phyloP scores from a whole-genome alignment of 2,888 invertebrate genomes.

The Candidula unifasciata region DNA sequence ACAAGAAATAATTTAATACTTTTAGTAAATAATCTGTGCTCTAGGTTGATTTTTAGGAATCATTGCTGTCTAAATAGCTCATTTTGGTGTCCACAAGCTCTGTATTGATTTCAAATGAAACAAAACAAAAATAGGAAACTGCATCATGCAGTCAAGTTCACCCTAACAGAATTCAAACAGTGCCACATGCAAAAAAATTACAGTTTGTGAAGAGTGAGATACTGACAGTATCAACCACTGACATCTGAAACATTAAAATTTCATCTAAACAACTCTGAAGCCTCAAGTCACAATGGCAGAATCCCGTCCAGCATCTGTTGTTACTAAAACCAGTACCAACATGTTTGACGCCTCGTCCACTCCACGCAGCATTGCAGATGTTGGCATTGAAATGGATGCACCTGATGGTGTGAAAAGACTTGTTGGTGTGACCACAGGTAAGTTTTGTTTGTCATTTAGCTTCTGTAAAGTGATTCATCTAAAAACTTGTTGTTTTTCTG shows the following conservation, averaged over 20 bases:
- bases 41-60: no score
- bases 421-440: conserved; percentile 34
- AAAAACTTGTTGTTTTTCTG: neutral
- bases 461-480: neutral
- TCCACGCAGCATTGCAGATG: neutral
- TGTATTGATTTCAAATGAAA: no score
- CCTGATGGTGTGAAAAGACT: conserved; percentile 41
- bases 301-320: neutral
- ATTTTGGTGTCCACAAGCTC: no score
- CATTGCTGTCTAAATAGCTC: no score
- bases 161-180: neutral
- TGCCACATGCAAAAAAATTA: conserved; percentile 1
- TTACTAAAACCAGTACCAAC: neutral
- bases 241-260: neutral
- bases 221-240: neutral
- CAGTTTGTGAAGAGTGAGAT: neutral
- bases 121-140: no score
- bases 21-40: no score
- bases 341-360: neutral
- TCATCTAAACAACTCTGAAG: neutral
- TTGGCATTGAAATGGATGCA: conserved; percentile 32
- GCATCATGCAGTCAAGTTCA: no score
- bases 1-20: no score
- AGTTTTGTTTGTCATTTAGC: neutral
- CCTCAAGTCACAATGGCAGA: conserved; percentile 6